Conservation (phyloP, 2,888 invertebrate genomes). For the Bombylius major region DNA sequence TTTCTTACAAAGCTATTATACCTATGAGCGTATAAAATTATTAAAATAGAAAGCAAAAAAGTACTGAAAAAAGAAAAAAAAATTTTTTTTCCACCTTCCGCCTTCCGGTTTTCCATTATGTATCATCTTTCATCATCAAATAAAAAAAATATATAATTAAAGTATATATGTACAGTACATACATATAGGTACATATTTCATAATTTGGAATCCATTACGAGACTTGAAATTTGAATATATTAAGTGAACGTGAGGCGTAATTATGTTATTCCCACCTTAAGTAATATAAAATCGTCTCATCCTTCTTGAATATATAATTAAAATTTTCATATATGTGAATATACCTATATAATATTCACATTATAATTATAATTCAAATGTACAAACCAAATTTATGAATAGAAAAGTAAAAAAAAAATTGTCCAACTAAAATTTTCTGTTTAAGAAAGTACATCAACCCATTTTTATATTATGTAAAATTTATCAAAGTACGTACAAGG, state of each 20-base stretch:
- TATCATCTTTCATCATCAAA: not conserved
- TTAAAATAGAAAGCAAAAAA: no score
- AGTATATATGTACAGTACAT: not conserved
- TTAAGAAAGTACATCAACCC: no score
- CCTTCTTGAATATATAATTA: not conserved
- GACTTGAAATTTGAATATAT: constrained; percentile 13
- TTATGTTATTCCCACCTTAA: constrained; percentile 11
- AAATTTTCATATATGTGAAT: not conserved
- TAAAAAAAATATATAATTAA: not conserved
- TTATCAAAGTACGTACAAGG: no score
- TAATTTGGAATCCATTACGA: not conserved
- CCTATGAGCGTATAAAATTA: no score
- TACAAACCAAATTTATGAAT: not conserved
- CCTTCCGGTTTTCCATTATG: not conserved
- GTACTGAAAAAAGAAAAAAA: no score
- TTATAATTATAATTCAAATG: not conserved
- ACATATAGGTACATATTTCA: not conserved
- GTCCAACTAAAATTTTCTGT: no score
- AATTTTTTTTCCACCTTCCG: not conserved
- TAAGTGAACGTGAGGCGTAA: constrained; percentile 11
- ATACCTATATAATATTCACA: not conserved
- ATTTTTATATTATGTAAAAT: no score
- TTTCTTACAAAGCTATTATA: no score
- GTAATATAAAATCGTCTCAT: not conserved
- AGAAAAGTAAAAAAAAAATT: no score